Evolutionary conservation across 2,113 vertebrate species (phyloP), one percentile per base, ranked within the genome.

Genomic region (Hoplias malabaricus): DNA sequence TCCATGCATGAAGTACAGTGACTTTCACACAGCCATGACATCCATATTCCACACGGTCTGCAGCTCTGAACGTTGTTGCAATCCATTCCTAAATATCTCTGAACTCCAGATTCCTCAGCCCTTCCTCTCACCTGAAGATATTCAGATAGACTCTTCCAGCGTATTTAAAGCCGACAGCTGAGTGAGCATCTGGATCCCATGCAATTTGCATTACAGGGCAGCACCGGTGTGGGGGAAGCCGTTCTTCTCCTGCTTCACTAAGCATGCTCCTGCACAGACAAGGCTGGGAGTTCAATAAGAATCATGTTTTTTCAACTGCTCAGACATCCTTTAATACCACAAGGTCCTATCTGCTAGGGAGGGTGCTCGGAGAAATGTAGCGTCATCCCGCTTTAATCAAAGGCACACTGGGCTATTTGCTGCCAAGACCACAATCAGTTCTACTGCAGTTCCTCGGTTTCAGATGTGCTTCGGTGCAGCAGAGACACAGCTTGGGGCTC

Each of bases 371-470:
- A 63, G 62, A 66, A 66, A 75, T 75, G 46, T 40, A 66, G 46
- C 16, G 54, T 62, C 46, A 67, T 67, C 62, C 11, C 21, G 10
- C 62, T 75, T 75, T 75, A 56, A 40, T 75, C 48, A 66, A 75
- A 40, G 40, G 23, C 73, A 63, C 71, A 73, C 40, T 53, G 33
- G 61, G 61, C 46, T 40, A 48, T 46, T 75, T 48, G 61, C 73
- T 65, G 42, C 40, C 72, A 65, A 75, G 43, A 36, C 43, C 73
- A 66, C 43, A 38, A 66, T 75, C 46, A 42, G 73, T 40, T 67
- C 62, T 48, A 29, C 34, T 1, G 61, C 43, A 56, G 43, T 48
- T 53, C 34, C 61, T 56, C 10, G 16, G 31, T 66, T 56, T 67
- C 57, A 19, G 59, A 63, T 63, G 59, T 36, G 59, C 59, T 63